phyloP scores from a whole-genome alignment of 2,113 vertebrate genomes.

The Silurus meridionalis region DNA sequence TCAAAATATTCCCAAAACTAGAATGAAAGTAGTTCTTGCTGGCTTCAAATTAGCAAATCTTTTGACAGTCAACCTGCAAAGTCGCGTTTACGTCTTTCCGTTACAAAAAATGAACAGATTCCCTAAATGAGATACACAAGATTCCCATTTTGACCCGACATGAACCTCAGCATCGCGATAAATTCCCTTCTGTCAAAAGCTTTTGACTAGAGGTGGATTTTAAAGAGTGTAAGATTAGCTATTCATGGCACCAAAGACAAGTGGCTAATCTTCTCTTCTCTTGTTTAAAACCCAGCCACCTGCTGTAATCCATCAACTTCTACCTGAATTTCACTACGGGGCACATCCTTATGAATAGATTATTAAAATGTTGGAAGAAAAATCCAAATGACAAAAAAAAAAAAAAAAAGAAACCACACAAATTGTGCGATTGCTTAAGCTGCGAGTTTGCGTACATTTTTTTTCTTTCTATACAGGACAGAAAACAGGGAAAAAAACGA shows the following conservation, averaged over 20 bases:
- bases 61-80: too few species aligned
- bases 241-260: slow-evolving; percentile 53
- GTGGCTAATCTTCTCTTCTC: slow-evolving; percentile 38
- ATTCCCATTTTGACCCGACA: not conserved
- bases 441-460: not conserved
- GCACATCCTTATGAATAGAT: slow-evolving; percentile 61
- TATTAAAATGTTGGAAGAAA: slow-evolving; percentile 49
- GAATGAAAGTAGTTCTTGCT: too few species aligned
- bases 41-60: too few species aligned
- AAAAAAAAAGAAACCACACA: slow-evolving; percentile 27
- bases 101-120: not conserved
- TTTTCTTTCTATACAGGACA: not conserved
- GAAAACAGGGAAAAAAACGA: not conserved
- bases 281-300: slow-evolving; percentile 41
- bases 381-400: slow-evolving; percentile 23
- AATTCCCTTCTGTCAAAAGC: slow-evolving; percentile 32
- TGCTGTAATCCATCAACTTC: slow-evolving; percentile 65
- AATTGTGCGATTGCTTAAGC: too few species aligned
- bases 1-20: too few species aligned
- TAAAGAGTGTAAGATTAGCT: slow-evolving; percentile 49
- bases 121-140: not conserved
- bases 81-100: not conserved
- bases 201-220: slow-evolving; percentile 48
- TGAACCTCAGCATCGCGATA: slow-evolving; percentile 16
- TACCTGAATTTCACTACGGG: slow-evolving; percentile 47